Evolutionary conservation across 2,797 vertebrate species (phyloP).

Genomic region (Sebastes oblongus): DNA sequence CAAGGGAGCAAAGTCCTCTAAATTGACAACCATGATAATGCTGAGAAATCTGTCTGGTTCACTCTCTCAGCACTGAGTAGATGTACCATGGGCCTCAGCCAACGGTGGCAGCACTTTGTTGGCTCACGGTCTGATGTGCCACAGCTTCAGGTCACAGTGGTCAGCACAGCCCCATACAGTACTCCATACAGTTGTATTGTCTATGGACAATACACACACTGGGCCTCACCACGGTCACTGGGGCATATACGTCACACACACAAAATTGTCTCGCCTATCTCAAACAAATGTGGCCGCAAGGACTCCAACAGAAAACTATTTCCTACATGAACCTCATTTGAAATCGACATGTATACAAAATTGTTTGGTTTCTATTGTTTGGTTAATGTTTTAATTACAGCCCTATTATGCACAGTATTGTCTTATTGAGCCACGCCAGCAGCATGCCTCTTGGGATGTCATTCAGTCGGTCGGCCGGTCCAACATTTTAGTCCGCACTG

Average conservation of each 20-base stretch:
- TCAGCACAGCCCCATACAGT: conserved; percentile 37
- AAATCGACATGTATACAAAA: background rate
- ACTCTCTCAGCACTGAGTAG: conserved; percentile 1
- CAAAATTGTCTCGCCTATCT: background rate
- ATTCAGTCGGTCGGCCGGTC: background rate
- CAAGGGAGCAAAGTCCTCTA: conserved; percentile 49
- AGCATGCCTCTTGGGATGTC: background rate
- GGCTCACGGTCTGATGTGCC: conserved; percentile 13
- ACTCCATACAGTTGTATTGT: conserved; percentile 44
- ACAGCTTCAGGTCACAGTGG: conserved; percentile 67
- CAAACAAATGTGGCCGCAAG: background rate
- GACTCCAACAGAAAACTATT: background rate
- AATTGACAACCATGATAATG: conserved; percentile 38
- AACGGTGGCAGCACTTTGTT: conserved; percentile 13
- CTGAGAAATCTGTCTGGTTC: conserved; percentile 38
- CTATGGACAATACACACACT: conserved; percentile 23
- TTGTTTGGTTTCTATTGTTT: background rate
- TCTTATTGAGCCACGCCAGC: background rate
- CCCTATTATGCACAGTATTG: background rate
- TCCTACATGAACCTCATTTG: background rate
- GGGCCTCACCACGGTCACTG: conserved; percentile 8
- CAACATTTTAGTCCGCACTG: background rate
- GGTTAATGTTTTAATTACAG: background rate
- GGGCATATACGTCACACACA: conserved; percentile 21
- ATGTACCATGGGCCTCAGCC: background rate